Conservation (phyloP, 2,888 invertebrate genomes). For the Erebia epiphron region DNA sequence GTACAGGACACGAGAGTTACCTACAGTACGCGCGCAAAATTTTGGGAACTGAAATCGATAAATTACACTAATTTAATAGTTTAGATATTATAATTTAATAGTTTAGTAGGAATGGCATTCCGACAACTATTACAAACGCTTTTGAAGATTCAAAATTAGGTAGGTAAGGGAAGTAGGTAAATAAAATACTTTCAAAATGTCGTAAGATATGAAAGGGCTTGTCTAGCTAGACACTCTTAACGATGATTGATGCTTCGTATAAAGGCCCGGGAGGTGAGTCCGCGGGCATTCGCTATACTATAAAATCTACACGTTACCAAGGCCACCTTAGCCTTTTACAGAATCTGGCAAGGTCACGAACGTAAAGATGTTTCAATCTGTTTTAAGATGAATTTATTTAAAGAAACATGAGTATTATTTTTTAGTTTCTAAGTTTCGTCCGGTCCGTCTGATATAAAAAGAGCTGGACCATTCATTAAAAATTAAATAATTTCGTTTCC, state of each 20-base stretch:
- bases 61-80: too few species aligned
- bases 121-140: too few species aligned
- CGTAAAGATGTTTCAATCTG: neutral
- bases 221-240: conserved; percentile 30
- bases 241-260: conserved; percentile 41
- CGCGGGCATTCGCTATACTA: conserved; percentile 16
- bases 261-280: conserved; percentile 24
- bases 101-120: too few species aligned
- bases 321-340: conserved; percentile 6
- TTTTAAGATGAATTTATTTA: neutral
- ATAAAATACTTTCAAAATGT: conserved; percentile 1
- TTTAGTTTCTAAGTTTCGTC: too few species aligned
- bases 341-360: conserved; percentile 21
- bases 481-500: too few species aligned
- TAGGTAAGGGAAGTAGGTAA: neutral
- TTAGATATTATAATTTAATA: too few species aligned
- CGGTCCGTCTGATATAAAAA: too few species aligned
- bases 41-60: too few species aligned
- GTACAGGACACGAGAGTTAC: conserved; percentile 6
- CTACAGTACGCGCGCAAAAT: too few species aligned
- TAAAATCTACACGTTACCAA: conserved; percentile 7
- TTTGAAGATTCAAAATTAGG: too few species aligned
- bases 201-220: conserved; percentile 22
- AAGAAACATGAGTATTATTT: neutral
- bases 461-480: too few species aligned